These are phyloP conservation scores for Noctua comes DNA, from an alignment of 2,888 invertebrate genomes.

Conservation along the genomic window DNA sequence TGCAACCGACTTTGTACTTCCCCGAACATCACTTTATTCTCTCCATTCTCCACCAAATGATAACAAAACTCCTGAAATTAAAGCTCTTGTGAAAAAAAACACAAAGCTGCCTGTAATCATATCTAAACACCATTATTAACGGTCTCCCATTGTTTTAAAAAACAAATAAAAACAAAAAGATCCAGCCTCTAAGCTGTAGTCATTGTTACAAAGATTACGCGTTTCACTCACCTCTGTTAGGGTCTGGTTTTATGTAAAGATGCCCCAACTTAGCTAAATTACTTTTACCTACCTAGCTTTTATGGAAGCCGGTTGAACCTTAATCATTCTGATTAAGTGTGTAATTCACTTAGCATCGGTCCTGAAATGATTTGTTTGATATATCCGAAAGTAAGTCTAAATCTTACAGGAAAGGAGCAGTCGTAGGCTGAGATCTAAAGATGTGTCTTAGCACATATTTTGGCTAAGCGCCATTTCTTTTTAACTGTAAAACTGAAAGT, in stretches of 20 bases:
- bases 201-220: conserved; percentile 79
- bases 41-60: conserved; percentile 29
- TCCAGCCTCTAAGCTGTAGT: conserved; percentile 64
- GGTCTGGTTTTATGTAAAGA: conserved; percentile 43
- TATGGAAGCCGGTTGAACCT: neutral
- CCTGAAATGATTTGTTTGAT: neutral
- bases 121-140: conserved; percentile 69
- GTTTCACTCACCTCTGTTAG: conserved; percentile 66
- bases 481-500: neutral
- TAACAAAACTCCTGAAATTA: conserved; percentile 38
- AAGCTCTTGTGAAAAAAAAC: conserved; percentile 27
- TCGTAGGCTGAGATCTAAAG: neutral
- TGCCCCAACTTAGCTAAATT: conserved; percentile 43
- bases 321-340: neutral
- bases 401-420: neutral
- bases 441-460: neutral
- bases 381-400: neutral
- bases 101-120: conserved; percentile 60
- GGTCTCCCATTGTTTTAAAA: conserved; percentile 69
- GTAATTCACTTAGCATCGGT: neutral
- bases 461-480: neutral
- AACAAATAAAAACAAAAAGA: conserved; percentile 71
- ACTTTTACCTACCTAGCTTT: conserved; percentile 22
- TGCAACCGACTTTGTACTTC: neutral
- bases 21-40: conserved; percentile 5